Base-by-base conservation (phyloP, 1,140 invertebrate genomes). In the Monochamus saltuarius region DNA sequence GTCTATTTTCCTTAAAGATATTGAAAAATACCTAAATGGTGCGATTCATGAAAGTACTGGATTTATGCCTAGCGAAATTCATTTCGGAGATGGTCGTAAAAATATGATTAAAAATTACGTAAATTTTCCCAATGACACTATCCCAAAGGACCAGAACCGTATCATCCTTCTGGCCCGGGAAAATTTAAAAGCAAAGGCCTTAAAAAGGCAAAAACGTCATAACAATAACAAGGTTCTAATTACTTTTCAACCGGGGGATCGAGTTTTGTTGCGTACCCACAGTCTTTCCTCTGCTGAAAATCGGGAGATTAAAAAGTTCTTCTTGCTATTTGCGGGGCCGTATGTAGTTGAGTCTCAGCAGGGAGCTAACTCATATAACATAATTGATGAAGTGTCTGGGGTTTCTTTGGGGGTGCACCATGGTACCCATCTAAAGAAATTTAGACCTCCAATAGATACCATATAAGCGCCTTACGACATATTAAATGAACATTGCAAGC, bases 41-140 rank as follows among this genome's bases (percentile, higher is more conserved):
- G 47, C 22, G 16, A 22, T 50, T 50, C 47, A 50, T 35, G 47
- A 34, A 9, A 17, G 7, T 50, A 50, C 47, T 9, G 47, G 47
- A 14, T 50, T 17, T 29, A 29, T 8, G 7, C 9, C 47, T 2
- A 22, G 22, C 4, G 7, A 11, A 3, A 0, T 50, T 16, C 19
- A 50, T 14, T 29, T 34, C n/a, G 10, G 47, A 35, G 3, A 22
- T 22, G 22, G 8, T 22, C 17, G 22, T 10, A 8, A 11, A 22
- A 13, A 50, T 50, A 17, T 11, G n/a, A 22, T 29, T 29, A 2
- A 29, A 29, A 2, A 29, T 3, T 29, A 29, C 22, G 6, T 29
- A 29, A 29, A 29, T 6, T 29, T 3, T 29, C 22, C 22, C 6
- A 6, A 29, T 6, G 6, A 3, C 2, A 2, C 22, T 6, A 29